Percentiles rank a stretch among this genome's conserved stretches.
Conservation (phyloP, 2,888 invertebrate genomes). For the Merodon equestris region DNA sequence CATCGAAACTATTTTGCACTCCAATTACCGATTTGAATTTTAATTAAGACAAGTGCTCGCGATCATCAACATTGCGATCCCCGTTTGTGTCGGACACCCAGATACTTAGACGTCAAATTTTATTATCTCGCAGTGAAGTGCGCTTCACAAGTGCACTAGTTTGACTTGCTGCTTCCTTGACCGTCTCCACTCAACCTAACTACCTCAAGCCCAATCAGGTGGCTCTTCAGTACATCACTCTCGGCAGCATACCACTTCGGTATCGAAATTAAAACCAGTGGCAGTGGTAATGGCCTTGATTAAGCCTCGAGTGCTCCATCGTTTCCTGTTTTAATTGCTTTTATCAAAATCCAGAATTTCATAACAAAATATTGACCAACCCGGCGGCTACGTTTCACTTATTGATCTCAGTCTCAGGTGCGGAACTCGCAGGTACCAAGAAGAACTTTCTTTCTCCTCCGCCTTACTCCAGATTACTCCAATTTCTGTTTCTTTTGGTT, state of each 20-base stretch:
- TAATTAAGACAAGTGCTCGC: constrained; percentile 60
- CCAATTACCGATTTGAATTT: constrained; percentile 65
- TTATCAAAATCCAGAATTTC: constrained; percentile 49
- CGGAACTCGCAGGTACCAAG: constrained; percentile 5
- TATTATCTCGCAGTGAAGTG: constrained; percentile 40
- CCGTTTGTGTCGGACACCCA: constrained; percentile 17
- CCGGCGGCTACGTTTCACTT: constrained; percentile 29
- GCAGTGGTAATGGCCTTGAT: constrained; percentile 66
- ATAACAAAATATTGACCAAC: constrained; percentile 22
- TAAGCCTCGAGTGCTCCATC: constrained; percentile 35
- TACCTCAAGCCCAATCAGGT: constrained; percentile 55
- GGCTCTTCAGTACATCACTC: constrained; percentile 30
- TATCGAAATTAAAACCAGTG: constrained; percentile 47
- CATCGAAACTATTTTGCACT: constrained; percentile 67
- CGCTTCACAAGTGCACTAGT: constrained; percentile 46
- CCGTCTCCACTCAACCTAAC: constrained; percentile 23
- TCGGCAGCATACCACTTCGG: constrained; percentile 16
- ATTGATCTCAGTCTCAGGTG: constrained; percentile 36
- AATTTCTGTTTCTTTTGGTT: constrained; percentile 10
- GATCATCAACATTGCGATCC: constrained; percentile 34
- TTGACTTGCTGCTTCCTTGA: constrained; percentile 17
- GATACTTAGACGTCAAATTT: constrained; percentile 45
- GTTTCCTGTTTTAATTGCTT: neutral
- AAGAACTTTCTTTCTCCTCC: constrained; percentile 53
- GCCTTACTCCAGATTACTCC: constrained; percentile 23